Conservation (phyloP, 2,888 invertebrate species). For the Ctenicera cuprea region DNA sequence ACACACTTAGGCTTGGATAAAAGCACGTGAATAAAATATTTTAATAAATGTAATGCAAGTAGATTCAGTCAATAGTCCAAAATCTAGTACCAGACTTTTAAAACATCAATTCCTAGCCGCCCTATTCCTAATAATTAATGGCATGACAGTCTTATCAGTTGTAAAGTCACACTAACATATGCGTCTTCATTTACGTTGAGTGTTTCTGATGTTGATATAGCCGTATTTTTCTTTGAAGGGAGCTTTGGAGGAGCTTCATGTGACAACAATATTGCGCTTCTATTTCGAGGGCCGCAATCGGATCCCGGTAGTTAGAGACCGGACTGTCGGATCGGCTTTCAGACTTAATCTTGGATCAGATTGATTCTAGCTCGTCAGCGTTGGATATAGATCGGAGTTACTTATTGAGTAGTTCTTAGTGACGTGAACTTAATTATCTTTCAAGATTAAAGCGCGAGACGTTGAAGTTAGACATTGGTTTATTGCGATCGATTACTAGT, state of each 20-base stretch:
- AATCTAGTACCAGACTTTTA: no score
- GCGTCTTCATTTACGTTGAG: no score
- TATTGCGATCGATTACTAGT: conserved; percentile 48
- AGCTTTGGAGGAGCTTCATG: conserved; percentile 1
- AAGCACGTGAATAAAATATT: no score
- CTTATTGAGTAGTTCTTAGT: conserved; percentile 53
- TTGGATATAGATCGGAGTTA: conserved; percentile 45
- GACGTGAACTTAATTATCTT: conserved; percentile 53
- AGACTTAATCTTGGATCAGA: conserved; percentile 50
- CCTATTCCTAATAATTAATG: no score
- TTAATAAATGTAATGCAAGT: no score
- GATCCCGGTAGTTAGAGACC: conserved; percentile 36
- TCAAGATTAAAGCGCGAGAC: conserved; percentile 48
- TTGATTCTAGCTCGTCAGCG: conserved; percentile 51
- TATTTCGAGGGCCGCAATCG: conserved; percentile 40
- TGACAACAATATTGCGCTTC: conserved; percentile 37
- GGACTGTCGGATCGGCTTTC: conserved; percentile 42
- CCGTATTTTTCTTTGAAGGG: background rate
- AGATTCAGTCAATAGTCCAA: no score
- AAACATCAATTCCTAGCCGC: no score
- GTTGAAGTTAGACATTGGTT: conserved; percentile 46
- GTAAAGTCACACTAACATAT: no score
- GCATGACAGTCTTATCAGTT: no score
- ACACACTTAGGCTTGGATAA: no score
- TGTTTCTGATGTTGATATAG: no score